These are phyloP conservation scores for Falco naumanni DNA, from an alignment of 2,797 vertebrate species.

Conservation along the genomic window DNA sequence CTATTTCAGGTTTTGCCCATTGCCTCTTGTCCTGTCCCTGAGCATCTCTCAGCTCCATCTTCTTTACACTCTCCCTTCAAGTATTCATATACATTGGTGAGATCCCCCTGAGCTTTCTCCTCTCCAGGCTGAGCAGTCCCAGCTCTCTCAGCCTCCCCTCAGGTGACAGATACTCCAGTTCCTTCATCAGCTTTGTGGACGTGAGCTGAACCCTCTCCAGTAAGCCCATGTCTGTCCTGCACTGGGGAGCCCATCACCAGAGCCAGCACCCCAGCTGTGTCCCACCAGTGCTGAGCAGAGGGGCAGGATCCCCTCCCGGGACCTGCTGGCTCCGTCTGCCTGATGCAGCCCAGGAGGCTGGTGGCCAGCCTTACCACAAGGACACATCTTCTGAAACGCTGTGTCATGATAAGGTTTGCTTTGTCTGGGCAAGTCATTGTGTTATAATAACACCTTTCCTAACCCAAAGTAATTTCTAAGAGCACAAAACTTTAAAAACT, in stretches of 20 bases:
- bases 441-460: not conserved
- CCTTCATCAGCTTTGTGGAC: not conserved
- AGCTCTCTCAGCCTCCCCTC: too few relatives aligned
- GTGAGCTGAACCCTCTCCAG: not conserved
- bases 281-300: not conserved
- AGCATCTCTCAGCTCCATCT: not conserved
- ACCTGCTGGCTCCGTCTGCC: not conserved
- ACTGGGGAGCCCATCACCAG: not conserved
- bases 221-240: not conserved
- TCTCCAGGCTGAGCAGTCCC: too few relatives aligned
- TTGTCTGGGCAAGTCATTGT: not conserved
- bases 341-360: not conserved
- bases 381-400: not conserved
- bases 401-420: not conserved
- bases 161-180: too few relatives aligned
- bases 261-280: too few relatives aligned
- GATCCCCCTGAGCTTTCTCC: too few relatives aligned
- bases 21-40: too few relatives aligned
- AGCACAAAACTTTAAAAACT: not conserved
- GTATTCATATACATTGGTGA: not conserved
- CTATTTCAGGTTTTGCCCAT: not conserved
- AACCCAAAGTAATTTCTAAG: not conserved
- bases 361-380: not conserved
- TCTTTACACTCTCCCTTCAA: not conserved
- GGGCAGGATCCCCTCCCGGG: not conserved